Conservation (phyloP, 2,888 invertebrate genomes). For the Clostera curtula region DNA sequence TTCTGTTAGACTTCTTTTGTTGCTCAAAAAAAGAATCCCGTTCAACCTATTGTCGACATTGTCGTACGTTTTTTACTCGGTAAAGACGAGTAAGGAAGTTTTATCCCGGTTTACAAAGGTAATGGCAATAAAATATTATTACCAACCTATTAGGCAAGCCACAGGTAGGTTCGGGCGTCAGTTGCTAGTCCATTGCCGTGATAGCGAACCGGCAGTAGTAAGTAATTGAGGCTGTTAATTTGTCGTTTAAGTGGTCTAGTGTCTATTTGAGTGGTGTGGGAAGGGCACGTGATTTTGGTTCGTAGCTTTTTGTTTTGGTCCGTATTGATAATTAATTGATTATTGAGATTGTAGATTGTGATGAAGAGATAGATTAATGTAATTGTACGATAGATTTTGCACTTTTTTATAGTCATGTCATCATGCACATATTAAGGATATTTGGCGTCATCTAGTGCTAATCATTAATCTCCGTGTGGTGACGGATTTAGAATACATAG, state of each 20-base stretch:
- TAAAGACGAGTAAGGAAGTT: slow-evolving; percentile 47
- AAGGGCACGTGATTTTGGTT: slow-evolving; percentile 29
- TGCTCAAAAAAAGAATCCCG: slow-evolving; percentile 33
- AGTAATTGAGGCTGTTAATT: slow-evolving; percentile 62
- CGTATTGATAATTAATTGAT: no score
- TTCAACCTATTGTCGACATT: slow-evolving; percentile 59
- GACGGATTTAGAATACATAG: no score
- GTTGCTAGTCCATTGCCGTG: slow-evolving; percentile 51
- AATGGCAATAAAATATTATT: slow-evolving; percentile 70
- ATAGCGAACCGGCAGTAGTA: slow-evolving; percentile 42
- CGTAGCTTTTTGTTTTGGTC: slow-evolving; percentile 7
- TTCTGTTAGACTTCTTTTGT: slow-evolving; percentile 31
- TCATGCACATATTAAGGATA: no score
- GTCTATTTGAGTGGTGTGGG: slow-evolving; percentile 30
- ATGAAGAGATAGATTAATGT: no score
- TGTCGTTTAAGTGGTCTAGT: slow-evolving; percentile 43
- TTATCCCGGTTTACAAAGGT: slow-evolving; percentile 66
- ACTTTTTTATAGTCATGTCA: no score
- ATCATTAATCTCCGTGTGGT: no score
- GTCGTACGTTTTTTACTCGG: slow-evolving; percentile 49
- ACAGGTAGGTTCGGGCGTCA: slow-evolving; percentile 59
- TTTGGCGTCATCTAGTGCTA: no score
- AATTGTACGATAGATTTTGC: no score
- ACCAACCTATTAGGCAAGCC: slow-evolving; percentile 59
- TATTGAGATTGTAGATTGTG: no score